Evolutionary conservation across 2,113 vertebrate species (phyloP).

Genomic region (Bujurquina vittata): DNA sequence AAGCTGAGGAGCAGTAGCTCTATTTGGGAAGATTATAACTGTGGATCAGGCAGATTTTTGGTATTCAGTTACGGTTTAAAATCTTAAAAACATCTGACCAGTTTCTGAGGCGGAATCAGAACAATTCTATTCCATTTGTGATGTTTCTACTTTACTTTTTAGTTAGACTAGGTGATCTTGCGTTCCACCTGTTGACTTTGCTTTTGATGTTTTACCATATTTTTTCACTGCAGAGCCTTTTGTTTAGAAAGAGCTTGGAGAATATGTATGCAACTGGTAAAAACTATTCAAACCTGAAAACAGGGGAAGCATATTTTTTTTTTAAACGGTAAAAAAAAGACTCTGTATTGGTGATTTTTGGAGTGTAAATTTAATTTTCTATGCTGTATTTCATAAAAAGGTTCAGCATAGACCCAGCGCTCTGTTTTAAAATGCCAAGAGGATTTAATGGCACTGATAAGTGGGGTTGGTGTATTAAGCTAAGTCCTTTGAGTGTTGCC

Average conservation of each 20-base stretch:
- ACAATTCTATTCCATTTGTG: neutral
- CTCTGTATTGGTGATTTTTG: slow-evolving; percentile 22
- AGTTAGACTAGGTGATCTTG: neutral
- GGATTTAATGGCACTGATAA: slow-evolving; percentile 65
- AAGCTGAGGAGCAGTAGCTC: neutral
- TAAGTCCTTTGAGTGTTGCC: slow-evolving; percentile 52
- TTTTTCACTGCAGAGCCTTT: neutral
- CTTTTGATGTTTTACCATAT: fast-evolving
- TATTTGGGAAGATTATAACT: neutral
- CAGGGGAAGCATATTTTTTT: slow-evolving; percentile 9
- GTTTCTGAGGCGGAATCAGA: neutral
- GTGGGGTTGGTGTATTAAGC: slow-evolving; percentile 47
- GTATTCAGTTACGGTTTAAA: neutral
- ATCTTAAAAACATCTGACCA: slow-evolving; percentile 4
- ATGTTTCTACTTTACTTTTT: neutral
- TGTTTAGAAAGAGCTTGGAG: neutral
- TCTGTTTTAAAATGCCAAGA: slow-evolving; percentile 66
- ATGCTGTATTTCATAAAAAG: slow-evolving; percentile 38
- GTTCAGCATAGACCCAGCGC: slow-evolving; percentile 4
- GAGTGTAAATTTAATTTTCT: slow-evolving; percentile 40
- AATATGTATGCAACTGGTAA: neutral
- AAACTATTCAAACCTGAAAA: neutral
- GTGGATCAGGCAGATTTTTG: neutral
- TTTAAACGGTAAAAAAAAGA: neutral
- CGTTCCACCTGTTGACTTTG: neutral